These are phyloP conservation scores for Arenaria interpres DNA, from an alignment of 2,113 vertebrate genomes.

Conservation along the genomic window DNA sequence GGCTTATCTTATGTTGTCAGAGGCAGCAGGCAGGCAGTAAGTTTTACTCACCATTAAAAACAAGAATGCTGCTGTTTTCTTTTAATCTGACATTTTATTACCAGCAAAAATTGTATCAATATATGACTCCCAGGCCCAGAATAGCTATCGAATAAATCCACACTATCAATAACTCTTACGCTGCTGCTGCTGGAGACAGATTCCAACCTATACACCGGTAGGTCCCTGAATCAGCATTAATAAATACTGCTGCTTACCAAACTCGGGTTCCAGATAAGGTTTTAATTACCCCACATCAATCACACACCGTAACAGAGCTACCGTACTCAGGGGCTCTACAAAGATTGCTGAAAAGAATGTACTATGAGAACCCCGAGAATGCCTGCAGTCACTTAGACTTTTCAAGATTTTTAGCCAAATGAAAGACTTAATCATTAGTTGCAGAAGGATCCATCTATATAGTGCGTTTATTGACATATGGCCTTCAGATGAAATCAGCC, in stretches of 20 bases:
- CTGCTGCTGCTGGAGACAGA: not conserved
- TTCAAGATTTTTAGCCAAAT: not conserved
- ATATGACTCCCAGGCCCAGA: not conserved
- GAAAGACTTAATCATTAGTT: not conserved
- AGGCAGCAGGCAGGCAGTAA: not conserved
- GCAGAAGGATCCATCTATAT: not conserved
- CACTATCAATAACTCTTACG: not conserved
- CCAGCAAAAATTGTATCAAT: not conserved
- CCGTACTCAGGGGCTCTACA: not conserved
- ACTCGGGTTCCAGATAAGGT: not conserved
- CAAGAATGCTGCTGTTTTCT: not conserved
- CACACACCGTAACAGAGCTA: not conserved
- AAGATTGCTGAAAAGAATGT: not conserved
- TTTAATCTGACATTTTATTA: slow-evolving; percentile 4
- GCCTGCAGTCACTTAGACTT: not conserved
- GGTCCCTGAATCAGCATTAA: not conserved
- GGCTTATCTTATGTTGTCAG: slow-evolving; percentile 24
- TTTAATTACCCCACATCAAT: slow-evolving; percentile 19
- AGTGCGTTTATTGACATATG: not conserved
- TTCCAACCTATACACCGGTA: not conserved
- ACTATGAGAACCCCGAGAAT: not conserved
- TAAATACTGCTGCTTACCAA: not conserved
- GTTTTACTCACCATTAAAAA: slow-evolving; percentile 35
- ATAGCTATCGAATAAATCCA: slow-evolving; percentile 6
- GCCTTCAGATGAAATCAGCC: not conserved